A percentile compares a stretch with the other conserved stretches of the same genome.
Conservation (phyloP, 2,113 vertebrate genomes). For the Canis aureus region DNA sequence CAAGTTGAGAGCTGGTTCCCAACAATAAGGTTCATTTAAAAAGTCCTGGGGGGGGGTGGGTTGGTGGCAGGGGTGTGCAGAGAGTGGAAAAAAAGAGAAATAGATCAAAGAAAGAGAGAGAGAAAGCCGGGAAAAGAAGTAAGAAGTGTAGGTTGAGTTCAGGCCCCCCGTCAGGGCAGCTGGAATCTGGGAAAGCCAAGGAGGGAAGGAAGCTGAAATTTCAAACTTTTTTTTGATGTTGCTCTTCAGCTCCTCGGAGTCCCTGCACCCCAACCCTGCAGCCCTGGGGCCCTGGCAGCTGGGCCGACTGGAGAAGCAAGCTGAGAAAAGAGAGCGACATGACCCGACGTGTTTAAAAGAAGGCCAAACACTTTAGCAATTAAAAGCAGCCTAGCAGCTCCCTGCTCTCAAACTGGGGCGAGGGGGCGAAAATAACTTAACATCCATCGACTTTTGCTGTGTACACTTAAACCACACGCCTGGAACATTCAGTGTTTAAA, state of each 20-base stretch:
- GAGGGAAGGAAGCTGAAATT: conserved; percentile 45
- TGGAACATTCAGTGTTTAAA: conserved; percentile 13
- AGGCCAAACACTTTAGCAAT: conserved; percentile 80
- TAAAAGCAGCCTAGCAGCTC: conserved; percentile 78
- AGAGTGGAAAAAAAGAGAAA: conserved; percentile 30
- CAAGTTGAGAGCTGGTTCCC: conserved; percentile 68
- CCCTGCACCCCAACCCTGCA: conserved; percentile 79
- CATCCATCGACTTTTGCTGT: background rate
- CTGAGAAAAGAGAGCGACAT: conserved; percentile 77
- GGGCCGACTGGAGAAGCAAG: conserved; percentile 71
- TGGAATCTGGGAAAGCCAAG: background rate
- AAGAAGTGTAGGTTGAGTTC: background rate
- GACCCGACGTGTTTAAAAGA: conserved; percentile 80
- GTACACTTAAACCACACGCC: background rate
- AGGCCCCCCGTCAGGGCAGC: background rate
- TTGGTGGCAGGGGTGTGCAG: background rate
- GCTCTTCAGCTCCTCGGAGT: conserved; percentile 50
- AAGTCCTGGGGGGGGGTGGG: conserved; percentile 46
- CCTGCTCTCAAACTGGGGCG: conserved; percentile 60
- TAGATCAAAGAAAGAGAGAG: conserved; percentile 79
- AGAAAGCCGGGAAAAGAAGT: background rate
- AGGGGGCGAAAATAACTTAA: background rate
- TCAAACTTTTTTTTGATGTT: conserved; percentile 58
- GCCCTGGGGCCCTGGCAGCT: conserved; percentile 80
- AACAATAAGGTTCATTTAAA: conserved; percentile 83